Evolutionary conservation across 2,888 invertebrate genomes (phyloP).

Genomic region (Mythimna pallens): DNA sequence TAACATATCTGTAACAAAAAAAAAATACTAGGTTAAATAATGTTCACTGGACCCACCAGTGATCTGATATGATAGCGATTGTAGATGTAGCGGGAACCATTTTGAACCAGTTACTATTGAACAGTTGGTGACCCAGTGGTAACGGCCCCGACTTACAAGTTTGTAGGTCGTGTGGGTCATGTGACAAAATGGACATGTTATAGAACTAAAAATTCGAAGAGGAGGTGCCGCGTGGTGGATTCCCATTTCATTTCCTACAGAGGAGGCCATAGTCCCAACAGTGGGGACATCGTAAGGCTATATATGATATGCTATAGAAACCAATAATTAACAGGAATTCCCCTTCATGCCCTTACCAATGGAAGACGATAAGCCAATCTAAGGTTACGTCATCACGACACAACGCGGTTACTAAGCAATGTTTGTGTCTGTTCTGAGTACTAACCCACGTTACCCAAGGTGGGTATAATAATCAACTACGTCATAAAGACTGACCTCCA

Average conservation of each 20-base stretch:
- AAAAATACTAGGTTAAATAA: constrained; percentile 5
- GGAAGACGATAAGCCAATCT: constrained; percentile 9
- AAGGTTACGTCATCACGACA: constrained; percentile 32
- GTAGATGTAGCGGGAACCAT: background rate
- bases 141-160: no score
- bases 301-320: no score
- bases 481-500: constrained; percentile 41
- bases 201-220: no score
- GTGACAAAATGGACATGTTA: no score
- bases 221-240: no score
- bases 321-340: background rate
- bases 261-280: no score
- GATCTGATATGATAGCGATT: background rate
- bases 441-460: background rate
- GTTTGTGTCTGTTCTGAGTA: constrained; percentile 4
- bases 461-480: constrained; percentile 14
- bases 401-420: constrained; percentile 17
- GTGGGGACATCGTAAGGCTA: no score
- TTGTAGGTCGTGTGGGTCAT: no score
- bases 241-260: no score
- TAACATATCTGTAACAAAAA: constrained; percentile 83
- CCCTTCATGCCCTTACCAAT: constrained; percentile 10
- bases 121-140: no score
- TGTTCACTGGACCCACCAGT: no score
- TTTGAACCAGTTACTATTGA: background rate